These are phyloP conservation scores for Scaptomyza reducta DNA, from an alignment of 2,888 invertebrate genomes.

Conservation along the genomic window DNA sequence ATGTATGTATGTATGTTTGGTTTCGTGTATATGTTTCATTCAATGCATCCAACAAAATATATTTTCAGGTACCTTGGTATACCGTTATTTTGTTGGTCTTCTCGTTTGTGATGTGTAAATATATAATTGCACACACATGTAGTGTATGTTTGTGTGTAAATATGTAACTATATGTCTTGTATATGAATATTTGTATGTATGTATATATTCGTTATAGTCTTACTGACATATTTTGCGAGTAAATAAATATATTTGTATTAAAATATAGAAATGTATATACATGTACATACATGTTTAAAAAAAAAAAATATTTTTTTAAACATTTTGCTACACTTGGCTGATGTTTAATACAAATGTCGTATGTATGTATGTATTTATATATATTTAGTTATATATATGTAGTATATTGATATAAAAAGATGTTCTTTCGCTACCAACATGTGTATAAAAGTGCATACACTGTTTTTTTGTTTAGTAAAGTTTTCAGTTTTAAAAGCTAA, in stretches of 20 bases:
- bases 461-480: conserved; percentile 28
- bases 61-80: conserved; percentile 26
- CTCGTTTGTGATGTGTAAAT: conserved; percentile 15
- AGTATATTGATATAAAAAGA: conserved; percentile 7
- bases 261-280: conserved; percentile 2
- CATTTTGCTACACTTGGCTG: not conserved
- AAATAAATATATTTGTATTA: conserved; percentile 1
- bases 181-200: conserved; percentile 18
- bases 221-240: conserved; percentile 9
- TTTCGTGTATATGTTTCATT: conserved; percentile 2
- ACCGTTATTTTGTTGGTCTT: conserved; percentile 13
- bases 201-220: conserved; percentile 11
- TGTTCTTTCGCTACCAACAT: conserved; percentile 1
- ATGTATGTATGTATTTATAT: conserved; percentile 2
- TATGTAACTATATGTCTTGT: conserved; percentile 16
- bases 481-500: conserved; percentile 49
- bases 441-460: conserved; percentile 42
- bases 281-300: conserved; percentile 1
- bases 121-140: conserved; percentile 35
- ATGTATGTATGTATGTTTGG: conserved; percentile 1
- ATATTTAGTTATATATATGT: not conserved
- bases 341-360: not conserved
- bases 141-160: conserved; percentile 19
- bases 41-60: conserved; percentile 5
- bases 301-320: conserved; percentile 3